These are phyloP conservation scores for Triops cancriformis DNA, from an alignment of 1,140 invertebrate genomes.

Conservation along the genomic window DNA sequence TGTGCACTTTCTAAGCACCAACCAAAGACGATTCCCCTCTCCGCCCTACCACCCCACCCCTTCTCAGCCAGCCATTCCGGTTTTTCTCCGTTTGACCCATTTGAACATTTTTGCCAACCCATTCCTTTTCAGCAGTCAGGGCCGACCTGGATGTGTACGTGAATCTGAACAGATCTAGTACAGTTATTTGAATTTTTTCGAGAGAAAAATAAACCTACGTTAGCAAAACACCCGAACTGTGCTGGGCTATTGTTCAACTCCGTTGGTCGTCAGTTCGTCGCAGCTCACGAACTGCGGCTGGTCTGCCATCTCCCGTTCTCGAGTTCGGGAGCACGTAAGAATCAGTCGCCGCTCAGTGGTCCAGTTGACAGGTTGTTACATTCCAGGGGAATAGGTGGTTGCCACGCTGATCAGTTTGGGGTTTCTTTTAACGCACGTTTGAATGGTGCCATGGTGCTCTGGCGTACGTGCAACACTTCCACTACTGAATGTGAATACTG, in stretches of 20 bases:
- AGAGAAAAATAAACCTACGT: background rate
- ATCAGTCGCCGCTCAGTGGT: background rate
- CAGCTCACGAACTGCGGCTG: background rate
- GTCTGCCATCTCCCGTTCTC: background rate
- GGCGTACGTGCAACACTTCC: too few species aligned
- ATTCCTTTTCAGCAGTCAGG: background rate
- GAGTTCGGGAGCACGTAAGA: background rate
- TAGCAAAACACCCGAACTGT: background rate
- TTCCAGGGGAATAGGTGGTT: background rate
- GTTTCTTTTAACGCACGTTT: background rate
- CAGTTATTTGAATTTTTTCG: background rate
- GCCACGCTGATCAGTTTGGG: background rate
- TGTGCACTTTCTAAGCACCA: background rate
- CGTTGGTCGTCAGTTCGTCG: background rate
- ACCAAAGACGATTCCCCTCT: background rate
- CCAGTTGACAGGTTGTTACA: constrained; percentile 5
- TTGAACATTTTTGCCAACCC: background rate
- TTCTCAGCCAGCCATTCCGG: background rate
- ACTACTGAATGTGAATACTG: too few species aligned
- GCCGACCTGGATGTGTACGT: background rate
- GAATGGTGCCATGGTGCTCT: background rate
- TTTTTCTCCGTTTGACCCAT: background rate
- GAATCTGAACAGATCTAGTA: background rate
- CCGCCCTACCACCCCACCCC: background rate
- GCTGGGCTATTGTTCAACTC: too few species aligned